Evolutionary conservation across 2,888 invertebrate genomes (phyloP).

Genomic region (Drosophila cognata): DNA sequence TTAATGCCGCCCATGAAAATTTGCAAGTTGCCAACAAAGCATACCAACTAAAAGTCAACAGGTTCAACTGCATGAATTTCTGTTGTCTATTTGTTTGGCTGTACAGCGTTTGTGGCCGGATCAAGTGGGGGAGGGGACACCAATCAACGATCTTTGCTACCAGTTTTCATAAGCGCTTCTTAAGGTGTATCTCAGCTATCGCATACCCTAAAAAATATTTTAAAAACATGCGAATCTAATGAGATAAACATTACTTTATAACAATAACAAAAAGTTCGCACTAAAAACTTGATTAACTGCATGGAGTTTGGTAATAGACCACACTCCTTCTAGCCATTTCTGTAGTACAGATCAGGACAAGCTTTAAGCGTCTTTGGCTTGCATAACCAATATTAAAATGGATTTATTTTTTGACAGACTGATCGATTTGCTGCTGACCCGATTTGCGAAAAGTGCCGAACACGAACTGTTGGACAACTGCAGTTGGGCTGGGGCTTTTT

Average conservation of each 20-base stretch:
- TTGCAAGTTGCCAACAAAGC: constrained; percentile 20
- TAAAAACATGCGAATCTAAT: neutral
- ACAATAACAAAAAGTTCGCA: neutral
- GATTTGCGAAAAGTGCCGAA: constrained; percentile 32
- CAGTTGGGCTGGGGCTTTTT: constrained; percentile 3
- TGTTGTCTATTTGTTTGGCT: constrained; percentile 1
- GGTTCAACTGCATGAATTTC: constrained; percentile 34
- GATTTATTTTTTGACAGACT: constrained; percentile 45
- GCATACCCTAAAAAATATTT: neutral
- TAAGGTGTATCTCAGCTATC: neutral
- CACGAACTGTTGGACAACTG: constrained; percentile 44
- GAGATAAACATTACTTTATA: neutral
- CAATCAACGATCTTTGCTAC: constrained; percentile 21
- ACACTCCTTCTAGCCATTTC: neutral
- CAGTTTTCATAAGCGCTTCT: constrained; percentile 16
- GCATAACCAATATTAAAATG: constrained; percentile 3
- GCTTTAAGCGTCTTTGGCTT: neutral
- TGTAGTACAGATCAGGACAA: neutral
- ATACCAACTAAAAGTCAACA: constrained; percentile 46
- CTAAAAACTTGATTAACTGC: neutral
- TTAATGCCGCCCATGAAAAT: constrained; percentile 71
- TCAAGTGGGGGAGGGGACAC: constrained; percentile 15
- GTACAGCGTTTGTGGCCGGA: constrained; percentile 16
- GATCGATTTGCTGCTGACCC: constrained; percentile 42
- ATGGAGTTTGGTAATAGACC: neutral